Percentiles rank a stretch among this genome's conserved stretches.
Evolutionary conservation across 2,797 vertebrate species (phyloP).

Genomic region (Petrocephalus schoutedeni): DNA sequence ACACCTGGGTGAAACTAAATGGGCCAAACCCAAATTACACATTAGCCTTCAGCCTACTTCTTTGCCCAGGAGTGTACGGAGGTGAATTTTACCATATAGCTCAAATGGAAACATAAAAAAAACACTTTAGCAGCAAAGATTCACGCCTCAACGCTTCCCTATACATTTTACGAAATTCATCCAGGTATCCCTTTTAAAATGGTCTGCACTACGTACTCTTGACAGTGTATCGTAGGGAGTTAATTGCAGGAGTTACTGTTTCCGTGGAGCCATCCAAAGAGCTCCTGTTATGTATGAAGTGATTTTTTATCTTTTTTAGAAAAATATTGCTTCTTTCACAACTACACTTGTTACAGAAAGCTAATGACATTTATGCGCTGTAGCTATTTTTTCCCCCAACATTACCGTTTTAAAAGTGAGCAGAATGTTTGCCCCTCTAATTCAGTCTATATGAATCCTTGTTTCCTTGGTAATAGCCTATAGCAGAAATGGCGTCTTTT

Average conservation of each 20-base stretch:
- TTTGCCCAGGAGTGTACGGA: slow-evolving; percentile 23
- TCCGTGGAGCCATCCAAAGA: slow-evolving; percentile 21
- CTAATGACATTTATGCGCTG: not conserved
- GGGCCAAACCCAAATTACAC: not conserved
- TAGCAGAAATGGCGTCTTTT: not conserved
- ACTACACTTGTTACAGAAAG: slow-evolving; percentile 4
- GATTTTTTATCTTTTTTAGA: not conserved
- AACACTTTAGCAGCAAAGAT: slow-evolving; percentile 55
- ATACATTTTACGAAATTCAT: slow-evolving; percentile 40
- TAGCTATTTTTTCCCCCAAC: not conserved
- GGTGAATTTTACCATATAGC: slow-evolving; percentile 33
- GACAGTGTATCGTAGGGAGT: slow-evolving; percentile 35
- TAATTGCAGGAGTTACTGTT: not conserved
- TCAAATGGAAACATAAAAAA: slow-evolving; percentile 41
- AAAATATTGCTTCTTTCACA: not conserved
- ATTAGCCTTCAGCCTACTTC: not conserved
- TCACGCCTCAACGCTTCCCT: slow-evolving; percentile 47
- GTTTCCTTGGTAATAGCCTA: slow-evolving; percentile 3
- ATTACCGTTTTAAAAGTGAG: not conserved
- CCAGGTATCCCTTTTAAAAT: slow-evolving; percentile 23
- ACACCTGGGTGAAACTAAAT: not conserved
- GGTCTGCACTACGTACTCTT: slow-evolving; percentile 9
- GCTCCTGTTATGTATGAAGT: not conserved
- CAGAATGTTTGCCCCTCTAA: not conserved
- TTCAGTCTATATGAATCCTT: not conserved